phyloP scores from a whole-genome alignment of 2,888 invertebrate species.

The Crioceris asparagi region DNA sequence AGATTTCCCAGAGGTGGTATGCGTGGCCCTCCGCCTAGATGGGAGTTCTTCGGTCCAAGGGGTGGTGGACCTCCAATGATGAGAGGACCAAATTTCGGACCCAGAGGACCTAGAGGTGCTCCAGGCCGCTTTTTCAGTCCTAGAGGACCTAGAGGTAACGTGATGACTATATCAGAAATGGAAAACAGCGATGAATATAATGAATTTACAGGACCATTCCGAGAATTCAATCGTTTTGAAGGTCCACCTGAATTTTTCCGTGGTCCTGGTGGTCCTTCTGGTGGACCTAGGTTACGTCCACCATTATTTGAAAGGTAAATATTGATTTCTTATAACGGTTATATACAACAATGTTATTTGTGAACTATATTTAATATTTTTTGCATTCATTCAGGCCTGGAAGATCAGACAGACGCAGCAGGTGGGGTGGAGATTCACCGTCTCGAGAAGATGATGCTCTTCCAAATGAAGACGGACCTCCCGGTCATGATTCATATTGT shows the following conservation, averaged over 20 bases:
- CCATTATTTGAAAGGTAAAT: conserved; percentile 11
- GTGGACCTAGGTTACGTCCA: conserved; percentile 12
- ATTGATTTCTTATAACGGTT: no score
- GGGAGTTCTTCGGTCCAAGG: conserved; percentile 23
- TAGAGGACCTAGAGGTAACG: conserved; percentile 14
- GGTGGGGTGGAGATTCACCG: conserved; percentile 17
- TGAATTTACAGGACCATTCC: conserved; percentile 33
- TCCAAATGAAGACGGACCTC: no score
- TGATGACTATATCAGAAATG: no score
- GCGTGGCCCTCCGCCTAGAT: conserved; percentile 19
- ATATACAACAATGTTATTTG: no score
- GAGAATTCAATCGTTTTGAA: conserved; percentile 30
- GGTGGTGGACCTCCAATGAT: conserved; percentile 24
- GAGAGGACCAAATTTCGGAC: conserved; percentile 26
- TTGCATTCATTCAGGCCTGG: no score
- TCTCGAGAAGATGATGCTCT: conserved; percentile 1
- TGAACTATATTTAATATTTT: no score
- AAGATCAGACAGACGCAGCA: conserved; percentile 17
- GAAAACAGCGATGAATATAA: no score
- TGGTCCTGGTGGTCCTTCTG: conserved; percentile 9
- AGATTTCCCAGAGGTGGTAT: conserved; percentile 20
- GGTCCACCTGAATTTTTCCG: conserved; percentile 25
- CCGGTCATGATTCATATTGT: no score
- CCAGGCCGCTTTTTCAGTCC: no score
- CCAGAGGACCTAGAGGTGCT: conserved; percentile 22